Evolutionary conservation across 2,113 vertebrate genomes (phyloP).

Genomic region (Atrichornis clamosus): DNA sequence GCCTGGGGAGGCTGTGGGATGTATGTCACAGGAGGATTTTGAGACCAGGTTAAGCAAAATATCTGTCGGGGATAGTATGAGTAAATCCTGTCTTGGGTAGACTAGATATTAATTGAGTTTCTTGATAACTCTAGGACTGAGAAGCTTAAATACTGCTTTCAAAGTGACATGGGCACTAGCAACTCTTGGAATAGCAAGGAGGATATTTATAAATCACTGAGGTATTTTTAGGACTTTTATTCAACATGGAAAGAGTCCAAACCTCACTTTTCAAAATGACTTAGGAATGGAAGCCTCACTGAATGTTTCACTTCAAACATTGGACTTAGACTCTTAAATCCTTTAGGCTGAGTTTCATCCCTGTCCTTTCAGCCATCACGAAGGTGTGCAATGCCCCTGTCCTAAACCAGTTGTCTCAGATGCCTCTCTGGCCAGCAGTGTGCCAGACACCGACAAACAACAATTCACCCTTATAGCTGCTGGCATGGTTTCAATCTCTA

Average conservation of each 20-base stretch:
- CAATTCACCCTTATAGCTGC: not conserved
- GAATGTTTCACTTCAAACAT: not conserved
- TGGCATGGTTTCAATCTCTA: not conserved
- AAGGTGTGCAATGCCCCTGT: not conserved
- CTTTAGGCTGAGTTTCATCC: not conserved
- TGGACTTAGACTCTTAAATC: not conserved
- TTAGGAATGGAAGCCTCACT: not conserved
- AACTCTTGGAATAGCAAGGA: not conserved
- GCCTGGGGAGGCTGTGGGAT: not conserved
- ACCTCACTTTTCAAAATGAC: not conserved
- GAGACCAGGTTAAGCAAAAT: constrained; percentile 11
- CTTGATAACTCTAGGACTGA: not conserved
- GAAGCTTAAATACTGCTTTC: constrained; percentile 18
- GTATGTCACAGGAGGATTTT: constrained; percentile 9
- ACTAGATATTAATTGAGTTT: not conserved
- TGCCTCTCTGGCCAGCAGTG: not conserved
- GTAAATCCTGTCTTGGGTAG: not conserved
- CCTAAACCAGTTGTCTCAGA: not conserved
- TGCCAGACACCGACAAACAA: not conserved
- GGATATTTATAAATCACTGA: not conserved
- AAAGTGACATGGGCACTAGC: not conserved
- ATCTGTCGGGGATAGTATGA: not conserved
- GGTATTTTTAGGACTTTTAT: constrained; percentile 28
- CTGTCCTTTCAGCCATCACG: not conserved
- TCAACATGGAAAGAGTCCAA: not conserved